Conservation (phyloP, 2,113 vertebrate genomes). For the Glaucidium brasilianum region DNA sequence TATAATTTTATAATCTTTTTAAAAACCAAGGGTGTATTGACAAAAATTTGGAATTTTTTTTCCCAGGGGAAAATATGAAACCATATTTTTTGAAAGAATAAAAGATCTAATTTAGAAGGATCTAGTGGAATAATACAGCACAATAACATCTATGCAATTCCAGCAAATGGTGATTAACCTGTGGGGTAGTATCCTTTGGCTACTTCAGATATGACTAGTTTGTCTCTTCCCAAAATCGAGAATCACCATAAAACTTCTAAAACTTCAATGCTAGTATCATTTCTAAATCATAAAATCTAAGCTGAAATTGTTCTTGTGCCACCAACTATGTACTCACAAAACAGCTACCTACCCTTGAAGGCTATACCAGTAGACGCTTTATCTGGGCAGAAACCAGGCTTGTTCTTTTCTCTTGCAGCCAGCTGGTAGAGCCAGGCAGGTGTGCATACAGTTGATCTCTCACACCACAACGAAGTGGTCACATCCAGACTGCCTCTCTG, state of each 20-base stretch:
- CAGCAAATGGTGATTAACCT: background rate
- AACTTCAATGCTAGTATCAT: background rate
- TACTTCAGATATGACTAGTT: background rate
- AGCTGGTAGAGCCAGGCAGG: background rate
- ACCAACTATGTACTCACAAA: background rate
- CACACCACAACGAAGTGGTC: accelerated
- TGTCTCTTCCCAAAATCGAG: background rate
- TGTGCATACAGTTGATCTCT: background rate
- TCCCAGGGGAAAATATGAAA: background rate
- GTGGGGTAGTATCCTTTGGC: background rate
- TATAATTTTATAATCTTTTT: background rate
- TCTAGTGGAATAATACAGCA: background rate
- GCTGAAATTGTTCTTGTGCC: background rate
- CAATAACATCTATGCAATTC: background rate
- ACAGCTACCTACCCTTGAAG: background rate
- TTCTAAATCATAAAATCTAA: background rate
- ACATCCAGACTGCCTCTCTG: background rate
- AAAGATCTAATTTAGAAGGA: background rate
- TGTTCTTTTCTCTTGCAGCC: background rate
- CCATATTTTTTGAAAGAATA: background rate
- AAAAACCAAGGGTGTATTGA: background rate
- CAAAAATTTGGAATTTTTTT: background rate
- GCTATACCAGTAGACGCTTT: too few species aligned
- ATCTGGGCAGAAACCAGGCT: background rate
- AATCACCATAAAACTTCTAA: background rate